Evolutionary conservation across 2,888 invertebrate genomes (phyloP).

Genomic region (Pristionchus arcanus): DNA sequence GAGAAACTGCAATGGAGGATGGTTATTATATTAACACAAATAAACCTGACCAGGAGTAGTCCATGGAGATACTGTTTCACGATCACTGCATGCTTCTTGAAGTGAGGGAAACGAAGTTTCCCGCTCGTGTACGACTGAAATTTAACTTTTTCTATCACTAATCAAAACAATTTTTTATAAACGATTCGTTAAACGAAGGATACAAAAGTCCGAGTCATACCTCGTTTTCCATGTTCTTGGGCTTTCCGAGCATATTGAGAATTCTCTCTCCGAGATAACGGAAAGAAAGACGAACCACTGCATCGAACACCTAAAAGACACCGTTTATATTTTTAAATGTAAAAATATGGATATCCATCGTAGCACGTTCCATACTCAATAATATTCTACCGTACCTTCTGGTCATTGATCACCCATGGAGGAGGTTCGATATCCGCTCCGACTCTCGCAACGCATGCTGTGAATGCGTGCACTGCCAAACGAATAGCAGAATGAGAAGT

Average conservation of each 20-base stretch:
- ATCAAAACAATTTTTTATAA: neutral
- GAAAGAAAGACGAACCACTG: constrained; percentile 73
- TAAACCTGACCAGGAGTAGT: constrained; percentile 60
- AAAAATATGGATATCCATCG: neutral
- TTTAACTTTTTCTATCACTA: neutral
- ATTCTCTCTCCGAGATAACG: constrained; percentile 69
- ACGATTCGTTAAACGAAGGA: neutral
- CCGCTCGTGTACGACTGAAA: constrained; percentile 42
- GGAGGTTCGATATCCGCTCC: constrained; percentile 73
- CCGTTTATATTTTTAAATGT: neutral
- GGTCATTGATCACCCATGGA: constrained; percentile 71
- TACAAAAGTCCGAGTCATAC: neutral
- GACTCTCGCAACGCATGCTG: constrained; percentile 74
- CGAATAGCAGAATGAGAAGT: constrained; percentile 60
- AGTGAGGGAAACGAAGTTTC: constrained; percentile 60
- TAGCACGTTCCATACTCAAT: neutral
- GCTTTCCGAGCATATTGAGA: constrained; percentile 61
- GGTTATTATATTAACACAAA: neutral
- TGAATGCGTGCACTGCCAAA: constrained; percentile 74
- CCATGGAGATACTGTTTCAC: constrained; percentile 66
- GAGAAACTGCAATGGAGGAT: constrained; percentile 66
- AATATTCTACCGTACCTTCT: constrained; percentile 61
- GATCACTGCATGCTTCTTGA: constrained; percentile 62
- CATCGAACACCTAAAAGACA: constrained; percentile 71
- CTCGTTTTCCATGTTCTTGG: constrained; percentile 46